phyloP scores from a whole-genome alignment of 2,888 invertebrate genomes.

The Galerucella pusilla region DNA sequence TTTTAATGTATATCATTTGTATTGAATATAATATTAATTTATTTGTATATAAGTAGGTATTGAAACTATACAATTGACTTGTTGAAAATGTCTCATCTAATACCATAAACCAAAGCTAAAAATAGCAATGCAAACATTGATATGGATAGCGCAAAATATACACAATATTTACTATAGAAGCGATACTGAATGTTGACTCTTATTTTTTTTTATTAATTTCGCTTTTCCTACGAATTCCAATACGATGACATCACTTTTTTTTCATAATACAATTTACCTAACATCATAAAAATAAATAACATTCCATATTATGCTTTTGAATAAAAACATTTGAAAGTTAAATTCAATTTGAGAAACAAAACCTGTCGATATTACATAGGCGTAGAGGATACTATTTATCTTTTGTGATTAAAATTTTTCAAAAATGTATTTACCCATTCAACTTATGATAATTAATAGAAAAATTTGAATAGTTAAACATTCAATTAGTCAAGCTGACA shows the following conservation, averaged over 20 bases:
- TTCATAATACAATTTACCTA: slow-evolving; percentile 2
- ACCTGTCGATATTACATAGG: too few species aligned
- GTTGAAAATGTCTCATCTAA: background rate
- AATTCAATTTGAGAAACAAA: too few species aligned
- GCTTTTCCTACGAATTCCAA: background rate
- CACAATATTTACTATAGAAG: background rate
- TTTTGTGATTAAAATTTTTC: too few species aligned
- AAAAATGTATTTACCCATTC: too few species aligned
- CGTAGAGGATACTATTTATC: too few species aligned
- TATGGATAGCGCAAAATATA: slow-evolving; percentile 10
- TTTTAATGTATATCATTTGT: too few species aligned
- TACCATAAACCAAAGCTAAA: slow-evolving; percentile 1
- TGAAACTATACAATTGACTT: background rate
- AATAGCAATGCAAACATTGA: slow-evolving; percentile 12
- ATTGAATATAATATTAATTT: too few species aligned
- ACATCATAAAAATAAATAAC: background rate
- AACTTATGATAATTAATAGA: too few species aligned
- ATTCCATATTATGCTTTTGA: too few species aligned
- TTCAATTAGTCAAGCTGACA: background rate
- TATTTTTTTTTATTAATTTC: background rate
- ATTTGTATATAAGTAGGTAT: background rate
- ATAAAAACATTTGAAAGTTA: too few species aligned
- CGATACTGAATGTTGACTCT: background rate
- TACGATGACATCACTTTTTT: background rate
- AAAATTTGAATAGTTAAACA: background rate